Conservation (phyloP, 2,797 vertebrate species). For the Sylvilagus floridanus region DNA sequence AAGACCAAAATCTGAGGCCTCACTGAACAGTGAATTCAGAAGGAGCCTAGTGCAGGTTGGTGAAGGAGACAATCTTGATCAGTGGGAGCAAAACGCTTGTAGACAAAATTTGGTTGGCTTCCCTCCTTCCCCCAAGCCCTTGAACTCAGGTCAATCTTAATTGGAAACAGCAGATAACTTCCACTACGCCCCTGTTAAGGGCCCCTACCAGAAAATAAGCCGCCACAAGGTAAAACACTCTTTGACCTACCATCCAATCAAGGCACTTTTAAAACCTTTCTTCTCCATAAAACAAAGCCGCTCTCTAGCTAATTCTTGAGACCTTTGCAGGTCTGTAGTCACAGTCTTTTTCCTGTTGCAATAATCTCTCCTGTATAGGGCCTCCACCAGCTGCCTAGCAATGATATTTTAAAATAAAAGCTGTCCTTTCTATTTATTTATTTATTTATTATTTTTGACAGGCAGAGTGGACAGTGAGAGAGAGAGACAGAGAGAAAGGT, state of each 20-base stretch:
- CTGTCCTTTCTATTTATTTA: not conserved
- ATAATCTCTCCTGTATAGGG: not conserved
- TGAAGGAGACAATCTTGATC: too few species aligned
- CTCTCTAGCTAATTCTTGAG: not conserved
- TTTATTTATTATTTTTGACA: too few species aligned
- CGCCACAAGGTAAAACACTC: not conserved
- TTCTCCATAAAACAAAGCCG: too few species aligned
- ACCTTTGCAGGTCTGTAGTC: not conserved
- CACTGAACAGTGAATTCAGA: not conserved
- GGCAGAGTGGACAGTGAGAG: too few species aligned
- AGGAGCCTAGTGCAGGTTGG: not conserved
- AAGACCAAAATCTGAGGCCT: not conserved
- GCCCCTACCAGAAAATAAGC: too few species aligned
- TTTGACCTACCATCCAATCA: not conserved
- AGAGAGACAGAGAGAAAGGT: too few species aligned
- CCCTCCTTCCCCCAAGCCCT: not conserved
- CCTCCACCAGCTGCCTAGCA: not conserved
- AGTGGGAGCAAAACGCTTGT: not conserved
- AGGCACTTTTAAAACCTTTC: too few species aligned
- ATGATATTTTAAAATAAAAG: not conserved
- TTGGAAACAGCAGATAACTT: not conserved
- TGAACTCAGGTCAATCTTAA: not conserved
- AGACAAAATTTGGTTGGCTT: not conserved
- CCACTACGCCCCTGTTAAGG: not conserved
- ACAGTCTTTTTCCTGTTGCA: not conserved